phyloP scores from a whole-genome alignment of 1,140 invertebrate genomes.

The Olivierus martensii region DNA sequence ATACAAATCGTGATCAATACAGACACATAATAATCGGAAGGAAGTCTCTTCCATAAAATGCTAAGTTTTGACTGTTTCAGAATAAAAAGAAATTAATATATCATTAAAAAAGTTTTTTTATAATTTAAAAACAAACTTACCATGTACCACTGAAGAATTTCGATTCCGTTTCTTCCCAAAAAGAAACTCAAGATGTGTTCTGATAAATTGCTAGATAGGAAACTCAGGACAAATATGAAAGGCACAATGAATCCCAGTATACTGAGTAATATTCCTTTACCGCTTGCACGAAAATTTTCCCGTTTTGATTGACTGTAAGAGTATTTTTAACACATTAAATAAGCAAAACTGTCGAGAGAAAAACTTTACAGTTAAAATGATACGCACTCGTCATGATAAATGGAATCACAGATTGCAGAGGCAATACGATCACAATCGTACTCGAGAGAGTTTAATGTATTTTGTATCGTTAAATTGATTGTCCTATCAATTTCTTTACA shows the following conservation, averaged over 20 bases:
- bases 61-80: constrained; percentile 30
- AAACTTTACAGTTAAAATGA: not conserved
- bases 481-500: constrained; percentile 44
- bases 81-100: not conserved
- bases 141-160: constrained; percentile 28
- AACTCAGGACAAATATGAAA: constrained; percentile 29
- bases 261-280: constrained; percentile 29
- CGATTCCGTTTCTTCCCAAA: constrained; percentile 26
- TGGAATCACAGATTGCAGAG: constrained; percentile 30
- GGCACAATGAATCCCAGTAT: constrained; percentile 32
- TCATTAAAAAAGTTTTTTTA: no score
- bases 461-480: constrained; percentile 45
- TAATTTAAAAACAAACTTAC: no score
- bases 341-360: not conserved
- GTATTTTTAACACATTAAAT: not conserved
- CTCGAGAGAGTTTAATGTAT: constrained; percentile 43
- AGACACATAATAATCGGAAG: constrained; percentile 28
- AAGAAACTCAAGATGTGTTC: constrained; percentile 27
- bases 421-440: constrained; percentile 39
- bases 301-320: constrained; percentile 13
- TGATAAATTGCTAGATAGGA: constrained; percentile 28
- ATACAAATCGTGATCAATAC: constrained; percentile 26
- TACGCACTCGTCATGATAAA: constrained; percentile 33
- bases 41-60: constrained; percentile 27
- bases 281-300: constrained; percentile 24